Base-by-base conservation (phyloP, 2,888 invertebrate genomes). In the Agrochola lota region DNA sequence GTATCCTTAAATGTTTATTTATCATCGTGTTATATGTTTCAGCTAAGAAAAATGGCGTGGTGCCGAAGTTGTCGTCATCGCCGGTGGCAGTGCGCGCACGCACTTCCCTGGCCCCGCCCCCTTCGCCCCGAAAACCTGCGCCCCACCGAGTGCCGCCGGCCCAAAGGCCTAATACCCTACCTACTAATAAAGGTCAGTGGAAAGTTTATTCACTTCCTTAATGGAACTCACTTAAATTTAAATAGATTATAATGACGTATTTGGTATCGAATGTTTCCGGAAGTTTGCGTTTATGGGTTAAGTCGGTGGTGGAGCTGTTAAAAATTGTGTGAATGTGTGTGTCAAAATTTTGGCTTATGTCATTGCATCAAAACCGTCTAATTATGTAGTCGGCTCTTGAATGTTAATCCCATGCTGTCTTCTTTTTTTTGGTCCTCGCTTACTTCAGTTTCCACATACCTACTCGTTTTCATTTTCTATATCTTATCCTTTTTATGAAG, bases 31-130 rank as follows among this genome's bases (percentile, higher is more conserved):
- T 66, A 49, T 64, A 67, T 85, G 71, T 90, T 95, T 93, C 94
- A 96, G 96, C 89, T 30, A 96, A 96, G 93, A 96, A 96, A 88
- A 96, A 96, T 95, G 96, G 96, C 80, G 95, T 96, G 87, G 96
- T 96, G 69, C 96, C 94, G 85, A 96, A 96, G 89, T 88, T 96
- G 85, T 94, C 96, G 55, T 94, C 96, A 71, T 96, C 96, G 15
- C 96, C 96, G 12, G 95, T 96, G 89, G 90, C 94, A 20, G 94
- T 95, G 88, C 95, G 96, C 57, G 94, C 95, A 80, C 95, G 96
- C 84, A 91, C 94, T 26, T 93, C 96, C 0, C 92, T 95, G 81
- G 94, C 94, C 64, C 94, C 96, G 40, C 95, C 96, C 3, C 95
- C 96, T 17, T 95, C 96, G 59, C 95, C 96, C 73, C 92, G 96